Evolutionary conservation across 2,888 invertebrate genomes (phyloP).

Genomic region (Drosophila recens): DNA sequence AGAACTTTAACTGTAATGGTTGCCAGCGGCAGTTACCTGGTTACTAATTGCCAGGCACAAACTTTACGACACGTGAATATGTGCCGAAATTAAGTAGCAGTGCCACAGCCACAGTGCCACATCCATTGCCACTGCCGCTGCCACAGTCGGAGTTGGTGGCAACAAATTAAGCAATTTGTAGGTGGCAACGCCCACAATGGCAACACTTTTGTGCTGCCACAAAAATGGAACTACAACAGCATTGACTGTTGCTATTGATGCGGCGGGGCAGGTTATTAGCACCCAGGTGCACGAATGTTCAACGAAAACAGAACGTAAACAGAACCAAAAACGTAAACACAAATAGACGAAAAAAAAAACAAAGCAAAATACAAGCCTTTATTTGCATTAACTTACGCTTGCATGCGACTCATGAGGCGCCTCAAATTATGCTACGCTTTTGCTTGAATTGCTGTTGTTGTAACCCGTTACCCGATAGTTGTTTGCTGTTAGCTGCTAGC

Average conservation of each 20-base stretch:
- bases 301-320: constrained; percentile 13
- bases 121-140: background rate
- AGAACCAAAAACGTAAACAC: constrained; percentile 6
- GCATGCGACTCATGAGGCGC: constrained; percentile 79
- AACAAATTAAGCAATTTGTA: constrained; percentile 76
- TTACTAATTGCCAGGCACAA: constrained; percentile 65
- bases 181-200: constrained; percentile 52
- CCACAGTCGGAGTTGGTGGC: constrained; percentile 19
- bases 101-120: background rate
- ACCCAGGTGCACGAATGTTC: constrained; percentile 51
- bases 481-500: background rate
- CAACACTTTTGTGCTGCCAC: constrained; percentile 27
- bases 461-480: constrained; percentile 5
- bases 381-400: constrained; percentile 79
- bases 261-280: constrained; percentile 57
- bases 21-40: constrained; percentile 50
- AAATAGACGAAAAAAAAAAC: constrained; percentile 7
- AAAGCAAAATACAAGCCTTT: constrained; percentile 8
- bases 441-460: constrained; percentile 7
- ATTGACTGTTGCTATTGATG: constrained; percentile 36
- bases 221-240: background rate
- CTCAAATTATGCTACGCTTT: constrained; percentile 64
- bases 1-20: constrained; percentile 41
- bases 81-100: constrained; percentile 50
- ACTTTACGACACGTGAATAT: constrained; percentile 56